Conservation (phyloP, 2,113 vertebrate genomes). For the Toxostoma redivivum region DNA sequence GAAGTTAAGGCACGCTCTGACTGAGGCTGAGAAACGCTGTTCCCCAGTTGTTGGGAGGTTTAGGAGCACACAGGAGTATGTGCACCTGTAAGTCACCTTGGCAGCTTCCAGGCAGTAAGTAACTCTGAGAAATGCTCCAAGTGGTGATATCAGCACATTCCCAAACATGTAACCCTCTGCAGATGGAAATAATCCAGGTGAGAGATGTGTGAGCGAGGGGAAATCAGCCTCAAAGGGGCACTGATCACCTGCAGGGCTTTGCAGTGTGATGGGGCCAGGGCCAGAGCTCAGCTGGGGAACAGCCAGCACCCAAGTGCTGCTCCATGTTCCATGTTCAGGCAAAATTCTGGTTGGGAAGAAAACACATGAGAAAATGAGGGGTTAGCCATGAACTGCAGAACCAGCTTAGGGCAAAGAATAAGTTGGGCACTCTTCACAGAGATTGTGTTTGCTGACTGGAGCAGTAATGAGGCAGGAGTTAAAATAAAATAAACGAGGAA, state of each 20-base stretch:
- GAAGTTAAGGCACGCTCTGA: background rate
- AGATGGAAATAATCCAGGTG: background rate
- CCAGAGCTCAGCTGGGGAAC: background rate
- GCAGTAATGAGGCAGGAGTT: background rate
- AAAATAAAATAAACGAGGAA: background rate
- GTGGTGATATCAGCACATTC: background rate
- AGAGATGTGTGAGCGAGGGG: background rate
- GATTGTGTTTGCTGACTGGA: background rate
- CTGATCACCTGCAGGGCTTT: background rate
- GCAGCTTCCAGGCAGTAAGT: background rate
- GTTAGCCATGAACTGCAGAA: background rate
- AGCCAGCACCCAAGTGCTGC: rapidly evolving
- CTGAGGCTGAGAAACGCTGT: rapidly evolving
- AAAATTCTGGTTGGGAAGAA: background rate
- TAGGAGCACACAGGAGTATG: background rate
- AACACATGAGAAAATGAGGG: background rate
- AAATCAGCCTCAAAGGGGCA: background rate
- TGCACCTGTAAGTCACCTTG: background rate
- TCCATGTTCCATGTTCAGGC: background rate
- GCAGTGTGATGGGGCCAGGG: background rate
- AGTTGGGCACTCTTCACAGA: background rate
- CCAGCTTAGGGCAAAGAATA: background rate
- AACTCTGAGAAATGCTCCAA: background rate
- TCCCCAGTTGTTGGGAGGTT: background rate
- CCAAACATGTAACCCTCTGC: background rate